Evolutionary conservation across 2,797 vertebrate genomes (phyloP).

Genomic region (Aplochiton taeniatus): DNA sequence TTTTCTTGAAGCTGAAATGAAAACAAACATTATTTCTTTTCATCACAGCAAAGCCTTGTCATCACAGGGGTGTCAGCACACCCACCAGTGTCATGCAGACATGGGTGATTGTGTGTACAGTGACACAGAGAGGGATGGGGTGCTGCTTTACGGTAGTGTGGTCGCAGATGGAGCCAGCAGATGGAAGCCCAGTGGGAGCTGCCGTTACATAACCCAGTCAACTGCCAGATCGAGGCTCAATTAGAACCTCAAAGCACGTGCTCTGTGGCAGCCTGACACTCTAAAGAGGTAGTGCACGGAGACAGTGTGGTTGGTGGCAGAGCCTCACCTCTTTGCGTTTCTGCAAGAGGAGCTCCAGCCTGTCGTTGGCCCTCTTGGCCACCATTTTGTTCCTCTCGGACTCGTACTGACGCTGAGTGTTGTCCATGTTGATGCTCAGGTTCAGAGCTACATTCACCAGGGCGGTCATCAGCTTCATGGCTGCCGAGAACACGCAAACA

Average conservation of each 20-base stretch:
- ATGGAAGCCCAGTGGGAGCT: conserved; percentile 58
- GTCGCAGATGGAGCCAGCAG: conserved; percentile 53
- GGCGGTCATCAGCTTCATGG: conserved; percentile 99
- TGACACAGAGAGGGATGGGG: conserved; percentile 36
- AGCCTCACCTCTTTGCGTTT: conserved; percentile 94
- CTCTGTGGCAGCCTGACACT: not conserved
- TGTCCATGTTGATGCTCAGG: conserved; percentile 99
- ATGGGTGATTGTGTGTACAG: conserved; percentile 16
- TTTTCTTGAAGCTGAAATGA: conserved; percentile 96
- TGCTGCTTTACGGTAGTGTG: conserved; percentile 43
- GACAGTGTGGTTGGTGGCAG: not conserved
- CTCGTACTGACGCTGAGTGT: conserved; percentile 97
- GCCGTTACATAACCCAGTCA: conserved; percentile 57
- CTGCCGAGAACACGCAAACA: conserved; percentile 63
- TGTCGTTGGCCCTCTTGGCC: conserved; percentile 95
- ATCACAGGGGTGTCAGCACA: too few relatives aligned
- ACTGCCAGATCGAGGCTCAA: conserved; percentile 29
- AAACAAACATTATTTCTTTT: conserved; percentile 23
- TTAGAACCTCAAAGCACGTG: not conserved
- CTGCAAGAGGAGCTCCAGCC: conserved; percentile 93
- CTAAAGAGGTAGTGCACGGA: not conserved
- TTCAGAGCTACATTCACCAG: conserved; percentile 99
- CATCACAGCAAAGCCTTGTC: too few relatives aligned
- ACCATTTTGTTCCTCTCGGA: conserved; percentile 97
- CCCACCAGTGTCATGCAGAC: not conserved